A percentile compares a stretch with the other conserved stretches of the same genome.
Evolutionary conservation across 2,888 invertebrate genomes (phyloP).

Genomic region (Stenodera caucasica): DNA sequence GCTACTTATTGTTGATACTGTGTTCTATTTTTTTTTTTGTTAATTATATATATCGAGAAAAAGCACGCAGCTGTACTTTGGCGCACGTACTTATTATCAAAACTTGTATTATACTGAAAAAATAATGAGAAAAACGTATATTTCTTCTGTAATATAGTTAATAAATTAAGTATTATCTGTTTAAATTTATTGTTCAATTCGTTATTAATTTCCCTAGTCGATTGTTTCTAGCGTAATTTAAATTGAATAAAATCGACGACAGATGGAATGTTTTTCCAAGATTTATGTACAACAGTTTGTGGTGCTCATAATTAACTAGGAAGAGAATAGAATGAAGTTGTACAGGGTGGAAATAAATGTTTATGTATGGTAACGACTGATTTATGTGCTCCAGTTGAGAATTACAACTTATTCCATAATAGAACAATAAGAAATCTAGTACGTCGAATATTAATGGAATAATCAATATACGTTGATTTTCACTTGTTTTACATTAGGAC

Average conservation of each 20-base stretch:
- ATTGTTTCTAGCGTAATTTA: background rate
- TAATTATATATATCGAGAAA: conserved; percentile 32
- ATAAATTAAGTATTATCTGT: conserved; percentile 54
- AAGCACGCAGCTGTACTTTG: conserved; percentile 47
- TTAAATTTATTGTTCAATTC: conserved; percentile 23
- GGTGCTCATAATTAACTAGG: background rate
- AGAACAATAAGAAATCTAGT: too few species aligned
- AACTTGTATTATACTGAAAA: conserved; percentile 47
- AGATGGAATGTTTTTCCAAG: background rate
- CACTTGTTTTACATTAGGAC: too few species aligned
- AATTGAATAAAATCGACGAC: background rate
- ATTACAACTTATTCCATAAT: too few species aligned
- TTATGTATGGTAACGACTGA: background rate
- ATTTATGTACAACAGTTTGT: background rate
- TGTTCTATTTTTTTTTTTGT: conserved; percentile 16
- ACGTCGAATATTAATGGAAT: too few species aligned
- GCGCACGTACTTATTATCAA: conserved; percentile 50
- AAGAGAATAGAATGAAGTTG: background rate
- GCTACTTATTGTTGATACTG: conserved; percentile 44
- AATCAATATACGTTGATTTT: too few species aligned
- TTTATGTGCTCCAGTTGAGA: background rate
- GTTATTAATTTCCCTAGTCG: too few species aligned
- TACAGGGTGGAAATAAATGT: background rate
- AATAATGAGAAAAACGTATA: conserved; percentile 22
- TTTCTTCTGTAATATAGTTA: conserved; percentile 51